Evolutionary conservation across 2,888 invertebrate genomes (phyloP).

Genomic region (Andricus curvator): DNA sequence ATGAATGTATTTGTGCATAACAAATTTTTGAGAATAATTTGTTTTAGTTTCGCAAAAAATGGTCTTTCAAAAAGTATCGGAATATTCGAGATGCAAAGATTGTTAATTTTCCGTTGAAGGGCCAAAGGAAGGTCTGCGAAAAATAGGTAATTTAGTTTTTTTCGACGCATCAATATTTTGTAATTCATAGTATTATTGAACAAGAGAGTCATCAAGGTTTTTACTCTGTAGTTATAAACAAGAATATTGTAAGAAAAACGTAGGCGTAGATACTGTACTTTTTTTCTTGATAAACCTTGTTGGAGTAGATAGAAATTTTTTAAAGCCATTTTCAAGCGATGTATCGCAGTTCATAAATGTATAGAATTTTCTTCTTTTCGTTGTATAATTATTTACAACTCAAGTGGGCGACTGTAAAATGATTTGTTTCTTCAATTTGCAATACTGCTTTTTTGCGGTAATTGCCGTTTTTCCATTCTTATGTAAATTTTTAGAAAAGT

Average conservation of each 20-base stretch:
- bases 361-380: background rate
- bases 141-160: background rate
- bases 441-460: background rate
- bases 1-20: background rate
- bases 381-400: slow-evolving; percentile 41
- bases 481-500: background rate
- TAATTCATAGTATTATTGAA: background rate
- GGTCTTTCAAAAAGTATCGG: background rate
- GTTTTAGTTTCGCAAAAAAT: background rate
- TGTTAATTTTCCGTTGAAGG: background rate
- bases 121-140: background rate
- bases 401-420: background rate
- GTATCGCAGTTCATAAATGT: background rate
- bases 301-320: slow-evolving; percentile 10
- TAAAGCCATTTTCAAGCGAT: background rate
- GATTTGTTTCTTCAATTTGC: background rate
- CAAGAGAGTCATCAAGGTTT: background rate
- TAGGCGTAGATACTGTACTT: background rate
- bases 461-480: background rate
- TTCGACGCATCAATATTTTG: background rate
- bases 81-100: background rate
- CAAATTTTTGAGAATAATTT: background rate
- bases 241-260: background rate
- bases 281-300: background rate
- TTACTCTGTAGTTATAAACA: background rate